A percentile compares a stretch with the other conserved stretches of the same genome.
Evolutionary conservation across 2,888 invertebrate genomes (phyloP).

Genomic region (Drosophila helvetica): DNA sequence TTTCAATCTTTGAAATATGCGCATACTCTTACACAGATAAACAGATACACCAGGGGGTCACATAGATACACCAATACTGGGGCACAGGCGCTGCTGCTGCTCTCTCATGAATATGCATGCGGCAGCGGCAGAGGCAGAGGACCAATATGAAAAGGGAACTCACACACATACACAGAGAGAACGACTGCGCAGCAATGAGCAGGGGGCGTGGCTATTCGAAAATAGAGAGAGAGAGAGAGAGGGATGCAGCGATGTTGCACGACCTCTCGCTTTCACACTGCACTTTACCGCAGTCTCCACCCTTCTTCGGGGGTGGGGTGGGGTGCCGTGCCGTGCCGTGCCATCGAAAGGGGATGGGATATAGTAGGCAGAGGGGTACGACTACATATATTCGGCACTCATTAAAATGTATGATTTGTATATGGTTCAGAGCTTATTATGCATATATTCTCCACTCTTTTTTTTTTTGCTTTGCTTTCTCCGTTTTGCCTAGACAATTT

Average conservation of each 20-base stretch:
- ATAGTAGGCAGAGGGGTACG: too few species aligned
- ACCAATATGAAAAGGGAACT: conserved; percentile 59
- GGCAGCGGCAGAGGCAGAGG: conserved; percentile 49
- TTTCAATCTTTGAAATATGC: conserved; percentile 61
- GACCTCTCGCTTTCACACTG: conserved; percentile 44
- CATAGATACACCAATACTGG: conserved; percentile 33
- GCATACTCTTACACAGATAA: conserved; percentile 42
- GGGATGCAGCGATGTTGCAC: conserved; percentile 38
- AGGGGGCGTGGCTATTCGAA: conserved; percentile 27
- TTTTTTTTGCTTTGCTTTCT: conserved; percentile 20
- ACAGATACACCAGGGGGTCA: conserved; percentile 20
- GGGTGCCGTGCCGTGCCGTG: too few species aligned
- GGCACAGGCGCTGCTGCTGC: conserved; percentile 28
- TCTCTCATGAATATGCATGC: conserved; percentile 76
- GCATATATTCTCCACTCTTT: conserved; percentile 45
- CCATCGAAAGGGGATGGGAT: too few species aligned
- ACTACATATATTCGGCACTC: conserved; percentile 57
- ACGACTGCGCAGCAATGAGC: conserved; percentile 44
- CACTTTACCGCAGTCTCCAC: conserved; percentile 22
- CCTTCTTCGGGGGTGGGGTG: neutral
- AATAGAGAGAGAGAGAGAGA: conserved; percentile 15
- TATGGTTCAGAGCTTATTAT: conserved; percentile 73
- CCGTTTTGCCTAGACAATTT: conserved; percentile 64
- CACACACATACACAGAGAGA: conserved; percentile 50
- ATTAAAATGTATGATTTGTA: conserved; percentile 79